Conservation (phyloP, 2,113 vertebrate genomes). For the Callorhinus ursinus region DNA sequence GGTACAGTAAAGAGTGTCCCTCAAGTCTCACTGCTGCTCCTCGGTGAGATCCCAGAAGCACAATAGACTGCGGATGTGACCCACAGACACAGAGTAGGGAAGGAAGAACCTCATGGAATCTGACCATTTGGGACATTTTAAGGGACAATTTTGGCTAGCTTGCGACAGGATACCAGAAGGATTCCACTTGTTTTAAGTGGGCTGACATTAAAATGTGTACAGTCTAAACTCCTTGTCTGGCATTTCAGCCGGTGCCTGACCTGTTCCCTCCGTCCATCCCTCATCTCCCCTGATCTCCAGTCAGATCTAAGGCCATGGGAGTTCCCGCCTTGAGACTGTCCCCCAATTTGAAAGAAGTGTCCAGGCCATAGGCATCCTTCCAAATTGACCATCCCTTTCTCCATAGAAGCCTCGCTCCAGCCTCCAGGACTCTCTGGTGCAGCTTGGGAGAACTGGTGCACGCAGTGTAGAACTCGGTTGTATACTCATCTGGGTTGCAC, state of each 20-base stretch:
- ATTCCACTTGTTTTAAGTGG: background rate
- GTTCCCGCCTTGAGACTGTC: background rate
- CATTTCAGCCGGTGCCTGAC: background rate
- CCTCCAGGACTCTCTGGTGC: background rate
- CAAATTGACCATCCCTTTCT: background rate
- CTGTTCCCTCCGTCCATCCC: rapidly evolving
- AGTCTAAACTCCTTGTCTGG: background rate
- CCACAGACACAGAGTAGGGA: background rate
- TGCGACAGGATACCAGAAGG: background rate
- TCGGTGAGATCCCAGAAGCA: background rate
- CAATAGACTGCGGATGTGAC: rapidly evolving
- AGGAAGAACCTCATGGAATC: background rate
- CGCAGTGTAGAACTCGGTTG: rapidly evolving
- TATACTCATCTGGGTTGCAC: rapidly evolving
- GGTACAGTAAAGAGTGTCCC: background rate
- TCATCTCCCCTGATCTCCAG: background rate
- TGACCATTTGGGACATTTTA: too few relatives aligned
- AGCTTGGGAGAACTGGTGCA: background rate
- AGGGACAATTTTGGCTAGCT: background rate
- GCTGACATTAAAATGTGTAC: too few relatives aligned
- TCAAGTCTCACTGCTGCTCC: background rate
- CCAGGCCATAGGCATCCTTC: background rate
- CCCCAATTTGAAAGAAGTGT: background rate
- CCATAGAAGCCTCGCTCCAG: background rate
- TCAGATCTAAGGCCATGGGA: background rate